Base-by-base conservation (phyloP, 2,888 invertebrate species). In the Incurvaria masculella region DNA sequence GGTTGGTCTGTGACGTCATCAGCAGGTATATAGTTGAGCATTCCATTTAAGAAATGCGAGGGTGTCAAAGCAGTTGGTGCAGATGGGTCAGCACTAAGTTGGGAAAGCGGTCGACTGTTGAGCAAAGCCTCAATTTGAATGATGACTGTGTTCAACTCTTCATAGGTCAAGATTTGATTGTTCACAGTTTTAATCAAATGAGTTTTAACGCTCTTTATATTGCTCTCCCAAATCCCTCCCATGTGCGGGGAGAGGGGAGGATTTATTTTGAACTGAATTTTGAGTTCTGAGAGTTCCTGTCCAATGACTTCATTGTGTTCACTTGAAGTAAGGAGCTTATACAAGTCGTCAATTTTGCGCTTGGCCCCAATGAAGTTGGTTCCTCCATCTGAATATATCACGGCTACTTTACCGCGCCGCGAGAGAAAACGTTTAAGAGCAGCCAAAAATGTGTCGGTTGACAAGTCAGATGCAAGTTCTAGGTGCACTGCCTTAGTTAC, bases 11-110 rank as follows among this genome's bases (percentile, higher is more conserved):
- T 39, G 0, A 53, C 8, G 1, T 49, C 47, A 2, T 41, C 2
- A 0, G 49, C 46, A 5, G 54, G 54, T 3, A 53, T 44, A 18
- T 21, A 51, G 3, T 18, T 18, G 4, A 55, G 39, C 2, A 54
- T 49, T 2, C 38, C 27, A 4, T 26, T 47, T 2, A 56, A 38
- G 47, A 56, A 55, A 44, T 55, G 53, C 2, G 47, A 44, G 1
- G 55, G 55, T 4, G 54, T 53, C 5, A 20, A n/a, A 10, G 44
- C 44, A 20, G 19, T 18, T 27, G 27, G 21, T 18, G 18, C 11
- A 16, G 33, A 45, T 11, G 14, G n/a, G 20, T 19, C 18, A 27
- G 27, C 11, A 18, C 44, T 45, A 20, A 21, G 27, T 17, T 2
- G 27, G 27, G 14, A 38, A 18, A 46, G 16, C 17, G 46, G 46